Conservation (phyloP, 2,888 invertebrate species). For the Oscheius sp. region DNA sequence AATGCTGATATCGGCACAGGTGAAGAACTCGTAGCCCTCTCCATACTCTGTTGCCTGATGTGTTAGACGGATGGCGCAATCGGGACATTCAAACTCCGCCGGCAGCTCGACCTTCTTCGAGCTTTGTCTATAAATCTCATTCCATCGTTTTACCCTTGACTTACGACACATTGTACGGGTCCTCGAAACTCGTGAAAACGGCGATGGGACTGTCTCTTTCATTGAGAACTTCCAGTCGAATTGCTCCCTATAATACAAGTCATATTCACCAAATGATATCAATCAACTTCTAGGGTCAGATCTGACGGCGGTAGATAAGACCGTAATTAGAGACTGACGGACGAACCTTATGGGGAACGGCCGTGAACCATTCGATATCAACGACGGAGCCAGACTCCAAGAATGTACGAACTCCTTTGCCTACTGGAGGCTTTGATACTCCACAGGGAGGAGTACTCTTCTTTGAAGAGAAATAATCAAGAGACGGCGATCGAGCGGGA, state of each 20-base stretch:
- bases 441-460: slow-evolving; percentile 91
- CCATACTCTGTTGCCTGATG: slow-evolving; percentile 92
- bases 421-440: slow-evolving; percentile 81
- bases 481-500: slow-evolving; percentile 76
- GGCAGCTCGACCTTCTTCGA: slow-evolving; percentile 84
- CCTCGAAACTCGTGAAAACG: slow-evolving; percentile 77
- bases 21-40: slow-evolving; percentile 87
- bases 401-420: slow-evolving; percentile 50
- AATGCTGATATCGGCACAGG: slow-evolving; percentile 84
- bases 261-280: not conserved
- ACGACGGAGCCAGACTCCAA: slow-evolving; percentile 80
- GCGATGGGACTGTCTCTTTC: slow-evolving; percentile 83
- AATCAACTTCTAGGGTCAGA: slow-evolving; percentile 15
- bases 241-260: slow-evolving; percentile 82
- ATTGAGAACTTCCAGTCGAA: slow-evolving; percentile 86
- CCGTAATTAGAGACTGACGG: slow-evolving; percentile 19
- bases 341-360: slow-evolving; percentile 88
- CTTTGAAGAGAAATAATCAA: slow-evolving; percentile 90
- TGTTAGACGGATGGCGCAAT: slow-evolving; percentile 88
- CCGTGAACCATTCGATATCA: slow-evolving; percentile 91
- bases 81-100: slow-evolving; percentile 82
- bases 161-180: slow-evolving; percentile 54
- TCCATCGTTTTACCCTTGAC: not conserved
- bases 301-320: slow-evolving; percentile 26
- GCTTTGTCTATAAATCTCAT: slow-evolving; percentile 79